phyloP scores from a whole-genome alignment of 2,113 vertebrate species.

The Catharus fuscescens region DNA sequence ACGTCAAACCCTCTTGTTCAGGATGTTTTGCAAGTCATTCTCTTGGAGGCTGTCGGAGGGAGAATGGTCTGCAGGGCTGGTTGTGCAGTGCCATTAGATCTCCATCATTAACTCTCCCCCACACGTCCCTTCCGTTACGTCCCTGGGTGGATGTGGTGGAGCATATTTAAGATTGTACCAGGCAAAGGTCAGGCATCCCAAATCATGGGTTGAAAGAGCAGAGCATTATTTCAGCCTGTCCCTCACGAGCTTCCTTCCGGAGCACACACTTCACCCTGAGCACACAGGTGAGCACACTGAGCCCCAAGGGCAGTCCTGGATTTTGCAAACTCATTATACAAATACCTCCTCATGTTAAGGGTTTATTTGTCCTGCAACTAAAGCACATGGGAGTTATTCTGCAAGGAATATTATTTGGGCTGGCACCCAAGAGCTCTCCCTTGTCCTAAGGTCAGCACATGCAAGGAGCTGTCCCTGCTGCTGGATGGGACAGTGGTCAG shows the following conservation, averaged over 20 bases:
- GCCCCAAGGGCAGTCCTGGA: neutral
- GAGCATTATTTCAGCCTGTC: neutral
- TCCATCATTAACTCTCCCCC: neutral
- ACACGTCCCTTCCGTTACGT: neutral
- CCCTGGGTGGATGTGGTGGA: neutral
- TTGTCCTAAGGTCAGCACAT: neutral
- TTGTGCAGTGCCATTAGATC: neutral
- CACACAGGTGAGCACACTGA: neutral
- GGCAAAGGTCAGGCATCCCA: neutral
- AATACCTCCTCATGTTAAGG: neutral
- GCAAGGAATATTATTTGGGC: neutral
- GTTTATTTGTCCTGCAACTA: neutral
- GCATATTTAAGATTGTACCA: neutral
- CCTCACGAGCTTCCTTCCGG: neutral
- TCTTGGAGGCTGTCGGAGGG: neutral
- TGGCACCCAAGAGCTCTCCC: neutral
- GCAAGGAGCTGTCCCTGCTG: accelerated
- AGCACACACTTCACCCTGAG: neutral
- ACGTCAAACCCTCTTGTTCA: neutral
- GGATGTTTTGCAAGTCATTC: neutral
- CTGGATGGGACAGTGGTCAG: neutral
- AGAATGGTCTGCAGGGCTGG: neutral
- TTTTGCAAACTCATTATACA: neutral
- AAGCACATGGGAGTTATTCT: neutral
- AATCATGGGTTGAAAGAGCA: neutral